These are phyloP conservation scores for Colossoma macropomum DNA, from an alignment of 2,113 vertebrate species.

Conservation along the genomic window DNA sequence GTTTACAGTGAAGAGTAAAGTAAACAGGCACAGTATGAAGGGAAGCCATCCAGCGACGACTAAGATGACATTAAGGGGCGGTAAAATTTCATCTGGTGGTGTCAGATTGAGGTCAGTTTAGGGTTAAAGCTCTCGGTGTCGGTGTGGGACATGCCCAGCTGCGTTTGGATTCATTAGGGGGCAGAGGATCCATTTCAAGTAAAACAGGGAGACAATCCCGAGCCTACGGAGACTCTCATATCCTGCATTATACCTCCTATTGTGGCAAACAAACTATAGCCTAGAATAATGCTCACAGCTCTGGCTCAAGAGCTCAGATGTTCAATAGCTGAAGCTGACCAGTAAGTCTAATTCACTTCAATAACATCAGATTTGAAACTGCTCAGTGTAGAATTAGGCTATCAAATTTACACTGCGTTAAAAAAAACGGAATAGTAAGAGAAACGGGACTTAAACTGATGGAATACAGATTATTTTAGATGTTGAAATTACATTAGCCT, in stretches of 20 bases:
- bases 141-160: conserved; percentile 96
- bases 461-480: too few relatives aligned
- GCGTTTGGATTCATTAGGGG: conserved; percentile 95
- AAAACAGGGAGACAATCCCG: conserved; percentile 95
- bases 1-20: conserved; percentile 54
- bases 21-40: conserved; percentile 28
- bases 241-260: conserved; percentile 80
- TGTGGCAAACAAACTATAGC: conserved; percentile 34
- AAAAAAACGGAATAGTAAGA: too few relatives aligned
- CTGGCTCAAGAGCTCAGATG: neutral
- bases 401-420: too few relatives aligned
- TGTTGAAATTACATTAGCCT: too few relatives aligned
- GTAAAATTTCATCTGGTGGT: conserved; percentile 97
- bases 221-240: conserved; percentile 88
- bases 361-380: too few relatives aligned
- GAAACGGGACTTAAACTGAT: too few relatives aligned
- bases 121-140: conserved; percentile 99
- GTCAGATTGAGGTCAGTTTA: conserved; percentile 98
- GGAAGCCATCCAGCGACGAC: conserved; percentile 70
- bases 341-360: too few relatives aligned
- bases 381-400: too few relatives aligned
- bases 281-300: conserved; percentile 1
- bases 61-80: conserved; percentile 95
- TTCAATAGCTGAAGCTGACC: neutral
- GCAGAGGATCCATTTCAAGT: conserved; percentile 93